Evolutionary conservation across 2,113 vertebrate species (phyloP).

Genomic region (Notothenia coriiceps): DNA sequence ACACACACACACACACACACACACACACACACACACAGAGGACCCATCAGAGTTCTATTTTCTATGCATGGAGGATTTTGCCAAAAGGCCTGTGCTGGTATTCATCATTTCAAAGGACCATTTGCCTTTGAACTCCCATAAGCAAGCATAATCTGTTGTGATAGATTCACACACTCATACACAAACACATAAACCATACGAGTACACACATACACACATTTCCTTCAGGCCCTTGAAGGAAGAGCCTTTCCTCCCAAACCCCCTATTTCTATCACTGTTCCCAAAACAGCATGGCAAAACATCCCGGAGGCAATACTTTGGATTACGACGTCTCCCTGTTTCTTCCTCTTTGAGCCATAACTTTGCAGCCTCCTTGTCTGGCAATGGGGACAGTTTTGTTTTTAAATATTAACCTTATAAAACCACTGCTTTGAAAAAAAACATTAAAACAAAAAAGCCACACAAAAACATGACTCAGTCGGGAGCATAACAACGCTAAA

Average conservation of each 20-base stretch:
- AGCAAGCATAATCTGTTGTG: constrained; percentile 54
- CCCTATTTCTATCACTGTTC: constrained; percentile 55
- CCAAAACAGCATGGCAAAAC: constrained; percentile 65
- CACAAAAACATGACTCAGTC: neutral
- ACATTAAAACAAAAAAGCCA: constrained; percentile 4
- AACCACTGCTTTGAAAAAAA: constrained; percentile 41
- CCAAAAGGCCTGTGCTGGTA: constrained; percentile 60
- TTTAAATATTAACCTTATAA: constrained; percentile 64
- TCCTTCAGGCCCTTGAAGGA: constrained; percentile 51
- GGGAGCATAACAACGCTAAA: neutral
- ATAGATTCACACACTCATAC: constrained; percentile 50
- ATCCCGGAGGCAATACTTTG: constrained; percentile 54
- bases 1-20: neutral
- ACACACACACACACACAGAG: neutral
- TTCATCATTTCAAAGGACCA: constrained; percentile 74
- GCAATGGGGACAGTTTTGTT: constrained; percentile 51
- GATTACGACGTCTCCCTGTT: constrained; percentile 42
- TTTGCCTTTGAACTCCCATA: constrained; percentile 73
- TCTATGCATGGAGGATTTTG: constrained; percentile 48
- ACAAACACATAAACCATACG: constrained; percentile 36
- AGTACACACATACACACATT: constrained; percentile 55
- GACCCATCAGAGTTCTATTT: constrained; percentile 56
- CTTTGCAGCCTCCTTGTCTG: constrained; percentile 49
- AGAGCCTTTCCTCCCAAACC: constrained; percentile 41
- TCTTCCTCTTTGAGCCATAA: constrained; percentile 33